Base-by-base conservation (phyloP, 2,797 vertebrate species). In the Pelobates cultripes region DNA sequence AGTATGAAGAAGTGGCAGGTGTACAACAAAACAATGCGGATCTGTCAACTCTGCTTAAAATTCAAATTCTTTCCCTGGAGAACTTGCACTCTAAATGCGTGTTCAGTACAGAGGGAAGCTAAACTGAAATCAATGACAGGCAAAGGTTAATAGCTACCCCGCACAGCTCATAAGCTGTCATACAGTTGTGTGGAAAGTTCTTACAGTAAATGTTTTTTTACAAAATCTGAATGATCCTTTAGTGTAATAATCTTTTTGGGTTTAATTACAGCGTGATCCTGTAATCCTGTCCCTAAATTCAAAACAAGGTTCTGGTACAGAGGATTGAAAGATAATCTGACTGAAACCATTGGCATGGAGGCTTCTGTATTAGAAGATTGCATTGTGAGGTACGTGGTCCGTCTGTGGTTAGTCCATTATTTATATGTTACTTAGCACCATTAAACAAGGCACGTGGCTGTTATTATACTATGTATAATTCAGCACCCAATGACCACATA, bases 201-300 rank as follows among this genome's bases (percentile, higher is more conserved):
- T 51, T 51, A 51, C 5, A 10, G 47, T 51, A 10, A 1, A 51
- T 51, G 5, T 51, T 51, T 51, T 51, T 7, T 53, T 72, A 9
- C 3, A 64, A 40, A 64, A 66, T 14, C 3, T 67, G 15, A 64
- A 64, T 64, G 61, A 14, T 64, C 7, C 63, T 7, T 7, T 70
- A 60, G 57, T 17, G 42, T 68, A 28, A 53, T 81, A 75, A 73
- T 85, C 74, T 74, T 67, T 78, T 61, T 60, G 55, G 63, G 1
- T 81, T 73, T 78, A 68, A 53, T 78, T 77, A 57, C 61, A 78
- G 57, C 44, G 64, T 85, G 63, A 80, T 67, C 4, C 53, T 81
- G 41, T 73, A 78, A 77, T 78, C 78, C 64, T 74, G 40, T 69
- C 17, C 45, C 57, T 57, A 72, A 73, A 76, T 71, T 72, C 72